Evolutionary conservation across 2,113 vertebrate genomes (phyloP), one percentile per base, ranked within the genome.

Genomic region (Spheniscus mendiculus): DNA sequence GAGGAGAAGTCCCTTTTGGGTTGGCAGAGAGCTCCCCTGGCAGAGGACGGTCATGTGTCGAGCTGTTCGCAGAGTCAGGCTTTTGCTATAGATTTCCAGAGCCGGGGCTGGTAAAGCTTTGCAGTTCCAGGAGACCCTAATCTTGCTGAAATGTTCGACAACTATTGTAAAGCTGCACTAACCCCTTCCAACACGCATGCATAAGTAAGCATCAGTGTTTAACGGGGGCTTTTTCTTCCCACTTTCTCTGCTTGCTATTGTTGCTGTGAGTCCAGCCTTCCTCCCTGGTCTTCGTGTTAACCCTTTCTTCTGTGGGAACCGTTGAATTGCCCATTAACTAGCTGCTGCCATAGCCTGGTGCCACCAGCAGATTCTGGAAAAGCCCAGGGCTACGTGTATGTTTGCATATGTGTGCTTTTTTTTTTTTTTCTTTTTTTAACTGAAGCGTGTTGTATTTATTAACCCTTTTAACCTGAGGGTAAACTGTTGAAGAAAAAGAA

Each of bases 81-180:
- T 93, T 76, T 90, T 79, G 84, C 84, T 94, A 44, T 93, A 61
- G 49, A 76, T 87, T 95, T 90, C 71, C 92, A 69, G 73, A 69
- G 71, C 55, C 7, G 17, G 11, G 55, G 38, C 52, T 92, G 80
- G 73, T 83, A 44, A 62, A 66, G 32, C 59, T 89, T 62, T 91
- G 86, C 47, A 25, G 3, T 79, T 84, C 36, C 81, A 83, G 78
- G 66, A 40, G 70, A 93, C 58, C 25, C 52, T 63, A 38, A 84
- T 87, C 77, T 85, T 80, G 69, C 71, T 5, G 6, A 50, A 55
- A 38, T 13, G 30, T 47, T 87, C 16, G 21, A 2, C 61, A 13
- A 8, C 56, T 55, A 14, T 63, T 62, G 76, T 78, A 22, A 21
- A 2, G 34, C 78, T 91, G 56, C 38, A 10, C 85, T 77, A 42